Percentiles rank a stretch among this genome's conserved stretches.
phyloP scores from a whole-genome alignment of 2,797 vertebrate species.

The Sebastes elongatus region DNA sequence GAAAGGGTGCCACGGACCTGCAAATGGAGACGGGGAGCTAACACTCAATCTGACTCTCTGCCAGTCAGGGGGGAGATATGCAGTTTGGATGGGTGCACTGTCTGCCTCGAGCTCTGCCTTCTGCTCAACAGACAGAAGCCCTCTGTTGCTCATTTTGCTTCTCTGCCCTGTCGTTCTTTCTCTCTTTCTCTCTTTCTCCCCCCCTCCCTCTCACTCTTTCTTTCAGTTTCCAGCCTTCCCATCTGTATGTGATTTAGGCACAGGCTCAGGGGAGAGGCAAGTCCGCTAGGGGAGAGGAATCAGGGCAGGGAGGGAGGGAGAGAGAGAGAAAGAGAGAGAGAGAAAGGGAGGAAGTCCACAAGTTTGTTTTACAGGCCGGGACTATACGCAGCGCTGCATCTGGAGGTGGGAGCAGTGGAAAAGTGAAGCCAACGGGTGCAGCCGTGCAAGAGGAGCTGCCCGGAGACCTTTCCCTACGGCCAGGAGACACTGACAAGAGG shows the following conservation, averaged over 20 bases:
- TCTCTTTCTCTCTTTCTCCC: conserved; percentile 41
- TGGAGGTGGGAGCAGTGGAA: conserved; percentile 77
- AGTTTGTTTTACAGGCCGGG: conserved; percentile 72
- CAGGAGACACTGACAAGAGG: conserved; percentile 44
- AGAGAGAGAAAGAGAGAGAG: conserved; percentile 3
- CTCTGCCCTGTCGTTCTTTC: conserved; percentile 60
- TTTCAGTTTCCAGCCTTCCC: conserved; percentile 72
- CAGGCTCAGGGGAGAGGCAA: conserved; percentile 76
- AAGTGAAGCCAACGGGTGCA: conserved; percentile 65
- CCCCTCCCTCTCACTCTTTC: conserved; percentile 65
- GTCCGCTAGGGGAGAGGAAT: conserved; percentile 65
- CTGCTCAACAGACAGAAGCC: conserved; percentile 40
- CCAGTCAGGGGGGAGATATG: conserved; percentile 72
- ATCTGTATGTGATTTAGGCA: conserved; percentile 87
- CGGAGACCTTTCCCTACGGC: conserved; percentile 65
- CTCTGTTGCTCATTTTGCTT: conserved; percentile 43
- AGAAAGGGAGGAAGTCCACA: conserved; percentile 72
- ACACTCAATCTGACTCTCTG: conserved; percentile 71
- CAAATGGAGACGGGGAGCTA: conserved; percentile 79
- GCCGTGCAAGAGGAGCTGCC: conserved; percentile 63
- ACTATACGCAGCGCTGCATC: conserved; percentile 72
- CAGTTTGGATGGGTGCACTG: conserved; percentile 67
- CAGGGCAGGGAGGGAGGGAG: conserved; percentile 54
- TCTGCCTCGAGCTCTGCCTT: conserved; percentile 57
- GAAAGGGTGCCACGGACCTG: conserved; percentile 79